Conservation (phyloP, 2,888 invertebrate species). For the Aphodius sticticus region DNA sequence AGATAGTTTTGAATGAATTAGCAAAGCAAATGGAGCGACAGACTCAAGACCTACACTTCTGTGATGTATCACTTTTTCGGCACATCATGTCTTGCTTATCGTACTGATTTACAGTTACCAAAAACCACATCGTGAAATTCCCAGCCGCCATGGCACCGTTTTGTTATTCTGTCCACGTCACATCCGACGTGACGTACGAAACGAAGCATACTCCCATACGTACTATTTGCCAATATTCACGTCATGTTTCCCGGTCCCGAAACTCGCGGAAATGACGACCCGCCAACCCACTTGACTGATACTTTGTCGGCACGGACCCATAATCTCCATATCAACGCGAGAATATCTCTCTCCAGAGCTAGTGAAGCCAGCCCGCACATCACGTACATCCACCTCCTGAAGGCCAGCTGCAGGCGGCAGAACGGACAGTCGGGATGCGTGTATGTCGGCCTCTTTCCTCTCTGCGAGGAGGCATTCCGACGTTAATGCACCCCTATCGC, state of each 20-base stretch:
- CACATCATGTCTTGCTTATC: too few species aligned
- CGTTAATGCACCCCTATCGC: slow-evolving; percentile 30
- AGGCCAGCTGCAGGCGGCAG: slow-evolving; percentile 10
- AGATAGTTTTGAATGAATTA: too few species aligned
- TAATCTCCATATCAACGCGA: slow-evolving; percentile 4
- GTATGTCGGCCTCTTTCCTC: background rate
- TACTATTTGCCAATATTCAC: slow-evolving; percentile 16
- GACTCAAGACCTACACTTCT: too few species aligned
- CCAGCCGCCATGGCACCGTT: background rate
- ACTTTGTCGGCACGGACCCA: slow-evolving; percentile 16
- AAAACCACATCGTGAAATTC: background rate
- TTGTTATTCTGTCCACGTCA: background rate
- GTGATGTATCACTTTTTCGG: too few species aligned
- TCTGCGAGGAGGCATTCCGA: slow-evolving; percentile 18
- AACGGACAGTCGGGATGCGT: background rate
- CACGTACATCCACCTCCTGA: slow-evolving; percentile 16
- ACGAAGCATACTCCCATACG: background rate
- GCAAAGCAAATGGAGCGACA: too few species aligned
- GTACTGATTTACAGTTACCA: background rate
- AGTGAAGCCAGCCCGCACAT: slow-evolving; percentile 12
- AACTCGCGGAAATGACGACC: slow-evolving; percentile 20
- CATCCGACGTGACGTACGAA: background rate
- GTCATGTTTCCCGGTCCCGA: slow-evolving; percentile 18
- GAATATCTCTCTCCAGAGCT: background rate
- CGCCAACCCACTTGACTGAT: slow-evolving; percentile 24